phyloP scores from a whole-genome alignment of 2,888 invertebrate species.

The Hipparchia semele region DNA sequence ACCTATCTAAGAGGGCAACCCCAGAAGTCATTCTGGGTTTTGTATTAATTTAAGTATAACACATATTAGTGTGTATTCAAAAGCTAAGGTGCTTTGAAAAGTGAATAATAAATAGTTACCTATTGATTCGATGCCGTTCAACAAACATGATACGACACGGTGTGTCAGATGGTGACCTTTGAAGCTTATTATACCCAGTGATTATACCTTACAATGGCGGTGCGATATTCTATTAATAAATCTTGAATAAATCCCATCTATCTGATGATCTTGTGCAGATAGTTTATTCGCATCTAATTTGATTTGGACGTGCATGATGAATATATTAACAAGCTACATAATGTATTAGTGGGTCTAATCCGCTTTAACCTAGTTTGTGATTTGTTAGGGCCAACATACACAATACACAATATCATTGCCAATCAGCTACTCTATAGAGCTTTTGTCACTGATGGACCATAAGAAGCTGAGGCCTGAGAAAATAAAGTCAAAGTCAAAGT shows the following conservation, averaged over 20 bases:
- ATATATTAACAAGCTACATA: constrained; percentile 14
- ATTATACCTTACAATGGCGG: constrained; percentile 49
- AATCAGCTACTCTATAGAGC: too few relatives aligned
- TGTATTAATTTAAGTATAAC: neutral
- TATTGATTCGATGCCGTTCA: constrained; percentile 11
- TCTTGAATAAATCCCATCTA: constrained; percentile 37
- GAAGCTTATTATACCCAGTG: constrained; percentile 43
- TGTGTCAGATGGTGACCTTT: constrained; percentile 46
- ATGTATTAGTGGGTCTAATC: neutral
- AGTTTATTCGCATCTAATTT: constrained; percentile 33
- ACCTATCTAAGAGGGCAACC: too few relatives aligned
- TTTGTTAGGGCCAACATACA: neutral
- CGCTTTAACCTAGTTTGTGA: neutral
- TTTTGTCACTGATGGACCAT: too few relatives aligned
- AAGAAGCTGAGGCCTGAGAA: too few relatives aligned
- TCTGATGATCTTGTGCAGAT: constrained; percentile 39
- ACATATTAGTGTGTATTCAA: neutral
- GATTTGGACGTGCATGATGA: constrained; percentile 18
- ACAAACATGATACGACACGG: constrained; percentile 38
- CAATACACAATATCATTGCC: neutral
- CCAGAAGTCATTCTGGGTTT: too few relatives aligned
- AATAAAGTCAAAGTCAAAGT: too few relatives aligned
- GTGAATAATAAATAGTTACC: neutral
- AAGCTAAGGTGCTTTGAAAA: neutral
- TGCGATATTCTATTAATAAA: constrained; percentile 62